Base-by-base conservation (phyloP, 1,140 invertebrate genomes). In the Ditylenchus dipsaci region DNA sequence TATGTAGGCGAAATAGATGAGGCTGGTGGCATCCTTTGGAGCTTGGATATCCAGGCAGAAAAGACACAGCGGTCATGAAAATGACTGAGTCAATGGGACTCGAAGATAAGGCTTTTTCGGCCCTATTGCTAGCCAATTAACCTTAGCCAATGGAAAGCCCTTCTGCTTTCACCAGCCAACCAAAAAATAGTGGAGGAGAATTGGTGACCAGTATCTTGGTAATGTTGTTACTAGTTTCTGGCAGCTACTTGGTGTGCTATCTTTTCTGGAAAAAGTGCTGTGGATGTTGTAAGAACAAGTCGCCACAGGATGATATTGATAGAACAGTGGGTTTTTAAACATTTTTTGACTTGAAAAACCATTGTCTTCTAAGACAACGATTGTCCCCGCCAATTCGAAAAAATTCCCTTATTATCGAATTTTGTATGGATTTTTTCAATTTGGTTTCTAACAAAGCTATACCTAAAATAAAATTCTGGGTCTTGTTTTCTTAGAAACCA, bases 1-100 rank as follows among this genome's bases (percentile, higher is more conserved):
- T 80, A 58, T 23, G 69, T 81, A 11, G 79, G 79, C 30, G 79
- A 81, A 61, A 81, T 81, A 58, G 68, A 72, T 3, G 68, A 82
- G 11, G 65, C 59, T 29, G 60, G 72, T 15, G 79, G 79, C 9
- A 53, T 73, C n/a, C 65, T 81, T 15, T 83, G 79, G 81, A 57
- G 68, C 27, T 75, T 81, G 29, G 75, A 81, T 21, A 70, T 33
- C 26, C 76, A 21, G 38, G 56, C 33, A 49, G 63, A n/a, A 19
- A 61, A 61, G 59, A 53, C 23, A 53, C 49, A 53, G 49, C n/a
- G 3, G 23, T 21, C 1, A 19, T 21, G 23, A 53, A 53, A 17
- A 19, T 53, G n/a, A 53, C 23, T 53, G n/a, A 21, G 23, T 53
- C 49, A 17, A 21, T 53, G 49, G 3, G 8, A 21, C 11, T 11